A percentile compares a stretch with the other conserved stretches of the same genome.
phyloP scores from a whole-genome alignment of 2,888 invertebrate genomes.

The Lepeophtheirus nordmannii region DNA sequence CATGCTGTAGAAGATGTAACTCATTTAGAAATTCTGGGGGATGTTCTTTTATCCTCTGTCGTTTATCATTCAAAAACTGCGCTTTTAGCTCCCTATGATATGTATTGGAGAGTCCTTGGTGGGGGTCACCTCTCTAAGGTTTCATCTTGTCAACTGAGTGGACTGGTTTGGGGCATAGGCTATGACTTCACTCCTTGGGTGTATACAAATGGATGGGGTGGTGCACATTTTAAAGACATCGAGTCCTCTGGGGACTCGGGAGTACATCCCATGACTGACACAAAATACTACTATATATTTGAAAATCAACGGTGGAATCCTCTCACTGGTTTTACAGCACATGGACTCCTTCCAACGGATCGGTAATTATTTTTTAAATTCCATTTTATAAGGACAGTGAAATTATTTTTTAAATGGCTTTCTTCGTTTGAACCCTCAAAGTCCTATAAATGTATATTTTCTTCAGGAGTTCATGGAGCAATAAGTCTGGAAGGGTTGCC shows the following conservation, averaged over 20 bases:
- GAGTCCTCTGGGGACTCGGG: constrained; percentile 42
- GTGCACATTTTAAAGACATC: constrained; percentile 54
- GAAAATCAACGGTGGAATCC: constrained; percentile 93
- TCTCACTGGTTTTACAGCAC: constrained; percentile 67
- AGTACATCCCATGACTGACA: constrained; percentile 55
- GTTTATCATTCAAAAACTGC: constrained; percentile 44
- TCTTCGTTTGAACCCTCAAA: too few species aligned
- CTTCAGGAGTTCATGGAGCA: constrained; percentile 64
- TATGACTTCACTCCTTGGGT: constrained; percentile 78
- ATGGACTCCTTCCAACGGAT: constrained; percentile 62
- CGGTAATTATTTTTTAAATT: constrained; percentile 33
- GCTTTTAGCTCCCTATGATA: constrained; percentile 52
- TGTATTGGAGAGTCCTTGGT: constrained; percentile 63
- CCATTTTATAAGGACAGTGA: too few species aligned
- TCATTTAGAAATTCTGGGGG: constrained; percentile 56
- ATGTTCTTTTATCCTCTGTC: constrained; percentile 53
- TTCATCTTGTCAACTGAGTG: constrained; percentile 50
- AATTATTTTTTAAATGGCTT: too few species aligned
- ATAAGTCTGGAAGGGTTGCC: constrained; percentile 63
- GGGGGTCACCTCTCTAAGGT: constrained; percentile 69
- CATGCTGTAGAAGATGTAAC: constrained; percentile 55
- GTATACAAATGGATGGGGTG: constrained; percentile 77
- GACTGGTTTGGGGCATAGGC: constrained; percentile 80
- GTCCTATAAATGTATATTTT: not conserved
- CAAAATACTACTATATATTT: constrained; percentile 70